These are phyloP conservation scores for Mayetiola destructor DNA, from an alignment of 2,888 invertebrate species.

Conservation along the genomic window DNA sequence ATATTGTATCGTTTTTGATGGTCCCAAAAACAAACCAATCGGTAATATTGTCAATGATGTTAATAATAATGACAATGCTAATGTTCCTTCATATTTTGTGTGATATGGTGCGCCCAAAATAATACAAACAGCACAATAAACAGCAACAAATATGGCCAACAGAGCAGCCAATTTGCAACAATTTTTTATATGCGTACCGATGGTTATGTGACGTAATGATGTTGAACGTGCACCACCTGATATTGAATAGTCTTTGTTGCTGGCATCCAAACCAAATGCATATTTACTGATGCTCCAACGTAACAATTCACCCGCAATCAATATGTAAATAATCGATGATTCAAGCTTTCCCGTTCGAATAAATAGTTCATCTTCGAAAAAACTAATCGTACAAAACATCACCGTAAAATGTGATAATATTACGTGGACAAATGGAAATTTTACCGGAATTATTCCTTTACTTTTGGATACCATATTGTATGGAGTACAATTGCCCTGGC, in stretches of 20 bases:
- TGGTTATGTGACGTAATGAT: neutral
- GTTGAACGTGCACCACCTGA: neutral
- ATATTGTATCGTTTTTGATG: slow-evolving; percentile 32
- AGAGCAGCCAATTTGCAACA: neutral
- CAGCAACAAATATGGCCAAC: slow-evolving; percentile 25
- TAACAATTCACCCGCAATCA: neutral
- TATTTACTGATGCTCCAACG: slow-evolving; percentile 2
- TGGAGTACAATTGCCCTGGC: too few species aligned
- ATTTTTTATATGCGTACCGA: neutral
- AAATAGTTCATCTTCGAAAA: neutral
- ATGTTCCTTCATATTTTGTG: slow-evolving; percentile 33
- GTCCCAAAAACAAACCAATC: slow-evolving; percentile 31
- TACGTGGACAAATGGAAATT: neutral
- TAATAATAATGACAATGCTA: slow-evolving; percentile 30
- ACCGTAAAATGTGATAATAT: neutral
- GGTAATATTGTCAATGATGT: slow-evolving; percentile 33
- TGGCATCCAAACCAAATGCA: neutral
- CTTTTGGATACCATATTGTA: neutral
- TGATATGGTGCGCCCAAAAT: slow-evolving; percentile 35
- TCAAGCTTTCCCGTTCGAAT: neutral
- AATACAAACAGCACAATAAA: slow-evolving; percentile 32
- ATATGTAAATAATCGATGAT: neutral
- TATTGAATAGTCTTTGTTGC: neutral
- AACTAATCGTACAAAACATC: neutral
- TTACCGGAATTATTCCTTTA: neutral